phyloP scores from a whole-genome alignment of 2,888 invertebrate genomes.

The Allophyes oxyacanthae region DNA sequence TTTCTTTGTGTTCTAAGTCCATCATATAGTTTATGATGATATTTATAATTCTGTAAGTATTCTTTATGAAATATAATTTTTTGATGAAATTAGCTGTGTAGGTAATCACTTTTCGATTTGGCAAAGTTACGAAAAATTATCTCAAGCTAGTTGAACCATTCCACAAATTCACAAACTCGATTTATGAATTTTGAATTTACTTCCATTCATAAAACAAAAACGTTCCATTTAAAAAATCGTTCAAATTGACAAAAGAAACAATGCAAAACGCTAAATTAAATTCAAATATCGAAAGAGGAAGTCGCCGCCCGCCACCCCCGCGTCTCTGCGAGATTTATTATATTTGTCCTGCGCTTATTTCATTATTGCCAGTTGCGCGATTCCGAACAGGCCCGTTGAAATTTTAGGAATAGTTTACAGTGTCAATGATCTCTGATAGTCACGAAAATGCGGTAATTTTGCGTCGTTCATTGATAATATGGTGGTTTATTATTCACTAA shows the following conservation, averaged over 20 bases:
- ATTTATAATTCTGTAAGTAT: too few relatives aligned
- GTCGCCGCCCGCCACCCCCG: constrained; percentile 83
- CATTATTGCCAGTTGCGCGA: constrained; percentile 84
- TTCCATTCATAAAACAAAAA: constrained; percentile 5
- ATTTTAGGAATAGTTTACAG: constrained; percentile 70
- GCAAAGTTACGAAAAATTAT: too few relatives aligned
- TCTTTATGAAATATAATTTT: too few relatives aligned
- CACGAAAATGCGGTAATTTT: constrained; percentile 48
- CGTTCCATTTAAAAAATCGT: constrained; percentile 56
- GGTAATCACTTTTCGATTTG: too few relatives aligned
- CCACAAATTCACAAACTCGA: too few relatives aligned
- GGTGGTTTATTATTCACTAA: constrained; percentile 15
- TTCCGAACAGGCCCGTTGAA: constrained; percentile 72
- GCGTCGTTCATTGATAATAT: constrained; percentile 20
- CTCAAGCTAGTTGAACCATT: constrained; percentile 1
- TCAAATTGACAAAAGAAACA: constrained; percentile 80
- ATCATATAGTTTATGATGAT: too few relatives aligned
- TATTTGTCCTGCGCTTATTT: constrained; percentile 89
- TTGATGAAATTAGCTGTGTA: too few relatives aligned
- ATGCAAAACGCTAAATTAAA: constrained; percentile 86
- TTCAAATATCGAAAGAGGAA: constrained; percentile 89
- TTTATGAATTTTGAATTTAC: constrained; percentile 25
- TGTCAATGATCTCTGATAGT: constrained; percentile 55
- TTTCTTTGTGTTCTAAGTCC: too few relatives aligned
- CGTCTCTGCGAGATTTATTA: constrained; percentile 87